phyloP scores from a whole-genome alignment of 2,797 vertebrate species.

The Arremon brunneinucha region DNA sequence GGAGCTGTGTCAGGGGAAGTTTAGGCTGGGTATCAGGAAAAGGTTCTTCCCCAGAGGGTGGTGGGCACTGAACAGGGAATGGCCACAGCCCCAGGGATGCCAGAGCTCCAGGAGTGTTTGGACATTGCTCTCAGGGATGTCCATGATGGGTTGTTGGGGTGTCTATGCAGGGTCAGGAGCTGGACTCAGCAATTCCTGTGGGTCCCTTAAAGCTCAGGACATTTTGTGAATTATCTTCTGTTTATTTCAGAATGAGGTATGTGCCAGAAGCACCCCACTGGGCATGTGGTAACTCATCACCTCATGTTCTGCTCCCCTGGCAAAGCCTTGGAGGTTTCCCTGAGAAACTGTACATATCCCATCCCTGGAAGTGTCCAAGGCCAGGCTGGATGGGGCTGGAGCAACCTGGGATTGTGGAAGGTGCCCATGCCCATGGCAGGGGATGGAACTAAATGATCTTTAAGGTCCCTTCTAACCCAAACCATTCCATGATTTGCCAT shows the following conservation, averaged over 20 bases:
- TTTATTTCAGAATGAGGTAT: neutral
- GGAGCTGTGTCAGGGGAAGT: neutral
- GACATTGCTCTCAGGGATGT: rapidly evolving
- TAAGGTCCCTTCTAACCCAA: neutral
- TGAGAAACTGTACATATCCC: no score
- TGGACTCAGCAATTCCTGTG: neutral
- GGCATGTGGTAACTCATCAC: rapidly evolving
- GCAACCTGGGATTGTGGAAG: rapidly evolving
- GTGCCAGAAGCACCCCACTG: rapidly evolving
- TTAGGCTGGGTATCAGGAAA: neutral
- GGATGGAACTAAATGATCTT: neutral
- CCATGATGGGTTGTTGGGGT: neutral
- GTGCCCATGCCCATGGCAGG: neutral
- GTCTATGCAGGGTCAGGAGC: neutral
- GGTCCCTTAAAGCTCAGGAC: neutral
- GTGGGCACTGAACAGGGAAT: neutral
- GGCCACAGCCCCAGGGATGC: neutral
- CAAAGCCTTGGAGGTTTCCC: neutral
- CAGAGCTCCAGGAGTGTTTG: neutral
- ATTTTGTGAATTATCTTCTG: neutral
- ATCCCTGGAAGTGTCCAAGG: neutral
- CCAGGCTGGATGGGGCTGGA: rapidly evolving
- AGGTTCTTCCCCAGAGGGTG: neutral
- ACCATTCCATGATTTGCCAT: neutral
- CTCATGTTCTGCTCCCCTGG: neutral